Percentiles rank a stretch among this genome's conserved stretches.
These are phyloP conservation scores for Chloroceryle inda DNA, from an alignment of 2,797 vertebrate genomes.

Conservation along the genomic window DNA sequence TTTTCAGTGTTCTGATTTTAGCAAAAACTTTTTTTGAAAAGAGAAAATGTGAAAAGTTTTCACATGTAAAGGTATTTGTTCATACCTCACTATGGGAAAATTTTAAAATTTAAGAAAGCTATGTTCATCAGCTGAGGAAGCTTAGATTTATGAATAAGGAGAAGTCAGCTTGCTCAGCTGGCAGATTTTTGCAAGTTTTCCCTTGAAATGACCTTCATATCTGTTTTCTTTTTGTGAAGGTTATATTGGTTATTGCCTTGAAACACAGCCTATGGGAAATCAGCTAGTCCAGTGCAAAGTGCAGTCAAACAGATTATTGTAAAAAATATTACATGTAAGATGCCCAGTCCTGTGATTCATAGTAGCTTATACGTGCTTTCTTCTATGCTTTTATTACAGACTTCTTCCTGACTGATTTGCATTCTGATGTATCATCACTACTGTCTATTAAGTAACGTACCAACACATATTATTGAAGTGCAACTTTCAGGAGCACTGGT, in stretches of 20 bases:
- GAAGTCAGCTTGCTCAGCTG: not conserved
- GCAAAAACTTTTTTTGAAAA: not conserved
- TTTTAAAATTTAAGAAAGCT: not conserved
- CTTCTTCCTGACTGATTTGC: conserved; percentile 4
- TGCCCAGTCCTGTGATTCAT: conserved; percentile 2
- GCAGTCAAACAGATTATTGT: conserved; percentile 46
- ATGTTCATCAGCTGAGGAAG: not conserved
- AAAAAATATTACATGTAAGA: conserved; percentile 6
- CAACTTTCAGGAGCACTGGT: not conserved
- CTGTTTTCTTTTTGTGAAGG: not conserved
- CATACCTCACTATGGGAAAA: not conserved
- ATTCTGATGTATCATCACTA: conserved; percentile 10
- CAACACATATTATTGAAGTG: not conserved
- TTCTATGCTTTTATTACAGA: not conserved
- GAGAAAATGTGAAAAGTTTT: not conserved
- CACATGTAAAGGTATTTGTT: not conserved
- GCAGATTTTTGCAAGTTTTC: not conserved
- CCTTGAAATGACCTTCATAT: conserved; percentile 16
- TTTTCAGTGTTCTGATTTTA: not conserved
- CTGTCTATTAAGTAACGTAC: not conserved
- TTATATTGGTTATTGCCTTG: conserved; percentile 37
- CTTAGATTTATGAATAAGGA: not conserved
- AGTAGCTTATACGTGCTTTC: not conserved
- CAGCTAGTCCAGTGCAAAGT: conserved; percentile 35
- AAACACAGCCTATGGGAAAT: conserved; percentile 65